phyloP scores from a whole-genome alignment of 2,888 invertebrate species.

The Ichneumoninae sp. region DNA sequence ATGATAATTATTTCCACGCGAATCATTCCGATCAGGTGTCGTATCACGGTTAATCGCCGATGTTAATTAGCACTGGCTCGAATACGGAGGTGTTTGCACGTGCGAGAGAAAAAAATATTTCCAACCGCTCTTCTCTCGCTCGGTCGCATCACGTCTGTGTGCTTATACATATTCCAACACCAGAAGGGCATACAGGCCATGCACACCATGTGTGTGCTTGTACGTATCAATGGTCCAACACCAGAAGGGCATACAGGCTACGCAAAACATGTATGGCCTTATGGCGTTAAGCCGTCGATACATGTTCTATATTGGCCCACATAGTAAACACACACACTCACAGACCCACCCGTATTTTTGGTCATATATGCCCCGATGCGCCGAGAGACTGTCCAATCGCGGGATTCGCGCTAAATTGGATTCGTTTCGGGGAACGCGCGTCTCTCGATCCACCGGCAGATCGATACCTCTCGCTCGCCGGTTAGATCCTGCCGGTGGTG shows the following conservation, averaged over 20 bases:
- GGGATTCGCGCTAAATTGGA: slow-evolving; percentile 52
- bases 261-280: neutral
- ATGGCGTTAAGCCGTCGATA: neutral
- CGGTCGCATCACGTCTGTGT: neutral
- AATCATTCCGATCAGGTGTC: neutral
- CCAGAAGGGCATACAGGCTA: neutral
- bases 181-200: too few species aligned
- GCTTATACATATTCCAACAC: too few species aligned
- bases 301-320: neutral
- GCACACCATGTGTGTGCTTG: neutral
- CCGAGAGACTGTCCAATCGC: slow-evolving; percentile 41
- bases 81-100: neutral
- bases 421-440: slow-evolving; percentile 44
- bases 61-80: neutral
- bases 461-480: slow-evolving; percentile 51
- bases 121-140: neutral
- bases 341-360: slow-evolving; percentile 13
- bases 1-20: neutral
- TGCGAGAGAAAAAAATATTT: neutral
- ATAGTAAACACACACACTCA: neutral
- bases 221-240: neutral
- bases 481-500: neutral
- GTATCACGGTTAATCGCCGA: neutral
- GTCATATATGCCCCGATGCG: slow-evolving; percentile 6
- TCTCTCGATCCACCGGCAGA: slow-evolving; percentile 42